Conservation (phyloP, 2,888 invertebrate genomes). For the Hermaeophaga mercurialis region DNA sequence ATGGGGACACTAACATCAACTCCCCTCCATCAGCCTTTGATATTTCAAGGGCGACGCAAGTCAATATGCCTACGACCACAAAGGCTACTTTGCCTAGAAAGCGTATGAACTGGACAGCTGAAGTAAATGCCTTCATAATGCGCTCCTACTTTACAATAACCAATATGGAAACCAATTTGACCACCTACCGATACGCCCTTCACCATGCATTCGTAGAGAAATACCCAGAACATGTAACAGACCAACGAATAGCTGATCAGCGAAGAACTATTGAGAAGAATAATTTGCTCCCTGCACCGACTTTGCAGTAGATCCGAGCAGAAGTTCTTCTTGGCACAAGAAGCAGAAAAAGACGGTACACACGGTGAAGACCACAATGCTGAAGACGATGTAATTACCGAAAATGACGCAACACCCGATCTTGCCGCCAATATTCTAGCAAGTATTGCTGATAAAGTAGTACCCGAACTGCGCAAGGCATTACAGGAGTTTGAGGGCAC, state of each 20-base stretch:
- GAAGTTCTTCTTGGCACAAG: background rate
- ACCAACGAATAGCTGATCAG: background rate
- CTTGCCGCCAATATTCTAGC: background rate
- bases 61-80: slow-evolving; percentile 2
- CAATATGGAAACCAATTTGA: background rate
- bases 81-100: background rate
- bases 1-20: background rate
- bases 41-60: slow-evolving; percentile 7
- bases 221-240: background rate
- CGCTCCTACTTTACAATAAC: background rate
- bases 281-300: background rate
- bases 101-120: background rate
- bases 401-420: background rate
- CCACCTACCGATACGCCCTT: background rate
- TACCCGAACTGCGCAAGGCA: background rate
- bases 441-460: background rate
- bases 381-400: background rate
- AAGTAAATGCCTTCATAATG: background rate
- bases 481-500: background rate
- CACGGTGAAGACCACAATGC: background rate
- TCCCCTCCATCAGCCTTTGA: slow-evolving; percentile 7
- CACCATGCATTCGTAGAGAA: background rate
- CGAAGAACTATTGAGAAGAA: background rate
- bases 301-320: background rate
- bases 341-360: background rate